Conservation (phyloP, 2,888 invertebrate species). For the Caenorhabditis sp. region DNA sequence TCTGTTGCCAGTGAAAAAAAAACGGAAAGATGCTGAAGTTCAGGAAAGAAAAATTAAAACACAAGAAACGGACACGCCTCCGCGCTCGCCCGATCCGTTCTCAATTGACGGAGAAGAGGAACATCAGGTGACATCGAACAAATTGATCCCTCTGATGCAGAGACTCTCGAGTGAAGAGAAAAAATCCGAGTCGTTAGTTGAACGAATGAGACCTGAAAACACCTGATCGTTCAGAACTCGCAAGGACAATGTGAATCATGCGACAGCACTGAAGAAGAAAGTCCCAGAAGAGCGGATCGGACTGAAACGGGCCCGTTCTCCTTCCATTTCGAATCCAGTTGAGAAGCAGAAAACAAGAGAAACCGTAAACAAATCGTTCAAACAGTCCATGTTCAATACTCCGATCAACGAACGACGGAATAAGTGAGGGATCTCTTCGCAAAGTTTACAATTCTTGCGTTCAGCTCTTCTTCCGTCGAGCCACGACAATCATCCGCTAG, state of each 20-base stretch:
- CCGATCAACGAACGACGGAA: neutral
- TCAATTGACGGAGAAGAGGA: conserved; percentile 20
- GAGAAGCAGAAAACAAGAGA: neutral
- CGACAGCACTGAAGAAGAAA: neutral
- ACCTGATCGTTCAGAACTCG: neutral
- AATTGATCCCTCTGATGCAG: conserved; percentile 5
- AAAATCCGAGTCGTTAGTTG: neutral
- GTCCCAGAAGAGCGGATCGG: neutral
- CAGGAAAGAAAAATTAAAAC: no score
- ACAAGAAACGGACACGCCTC: neutral
- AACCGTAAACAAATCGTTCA: neutral
- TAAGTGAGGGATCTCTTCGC: neutral
- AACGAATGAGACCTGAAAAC: neutral
- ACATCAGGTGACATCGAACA: neutral
- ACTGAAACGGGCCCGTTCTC: neutral
- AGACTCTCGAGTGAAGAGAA: conserved; percentile 25
- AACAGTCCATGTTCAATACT: conserved; percentile 10
- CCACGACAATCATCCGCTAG: neutral
- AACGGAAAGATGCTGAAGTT: neutral
- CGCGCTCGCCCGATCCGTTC: conserved; percentile 28
- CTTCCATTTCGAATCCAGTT: neutral
- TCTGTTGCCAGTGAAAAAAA: conserved; percentile 8
- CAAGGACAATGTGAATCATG: no score
- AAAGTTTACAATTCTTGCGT: neutral
- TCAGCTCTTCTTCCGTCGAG: neutral